Evolutionary conservation across 2,888 invertebrate genomes (phyloP), one percentile per base, ranked within the genome.

Genomic region (Anoplius nigerrimus): DNA sequence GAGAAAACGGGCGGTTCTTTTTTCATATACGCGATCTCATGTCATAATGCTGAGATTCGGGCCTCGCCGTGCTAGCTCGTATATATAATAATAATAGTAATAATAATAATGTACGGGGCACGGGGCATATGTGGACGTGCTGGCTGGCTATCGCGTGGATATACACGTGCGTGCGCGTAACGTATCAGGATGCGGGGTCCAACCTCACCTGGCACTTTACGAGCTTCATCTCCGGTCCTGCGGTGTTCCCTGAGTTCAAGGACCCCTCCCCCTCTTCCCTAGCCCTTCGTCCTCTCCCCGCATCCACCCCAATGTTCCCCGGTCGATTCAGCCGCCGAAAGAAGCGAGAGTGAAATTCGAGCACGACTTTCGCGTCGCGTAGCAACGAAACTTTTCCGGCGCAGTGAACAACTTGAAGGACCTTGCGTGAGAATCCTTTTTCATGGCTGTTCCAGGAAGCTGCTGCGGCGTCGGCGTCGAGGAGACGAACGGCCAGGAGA

Each of bases 401-500:
- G 34, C 34, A 34, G 34, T 34, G 34, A 16, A 54, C 58, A 60
- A 27, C 57, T n/a, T n/a, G n/a, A n/a, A n/a, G 65, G 62, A 20
- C 43, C 52, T 52, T 52, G 61, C 66, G 64, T 64, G 68, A 59
- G 63, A 63, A 56, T 20, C 48, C 21, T 54, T 52, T 16, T 11
- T 52, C 55, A 53, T 54, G 67, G 60, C 54, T 72, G 80, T 86
- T 83, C 52, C 81, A 88, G 88, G 83, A 69, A 86, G 81, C 73
- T 89, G 88, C 75, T 89, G 88, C 74, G 85, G 86, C 62, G 83
- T 88, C 74, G 85, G 84, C 59, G 79, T 86, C 69, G 87, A 87
- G 66, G 87, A 85, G 65, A 71, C 84, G 62, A 84, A 75, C 73
- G 71, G 42, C 54, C 87, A 87, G 69, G 88, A 87, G 74, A 80